Percentiles rank a stretch among this genome's conserved stretches.
phyloP scores from a whole-genome alignment of 92 coral and sea anemone genomes.

The Epizoanthus rinbou region DNA sequence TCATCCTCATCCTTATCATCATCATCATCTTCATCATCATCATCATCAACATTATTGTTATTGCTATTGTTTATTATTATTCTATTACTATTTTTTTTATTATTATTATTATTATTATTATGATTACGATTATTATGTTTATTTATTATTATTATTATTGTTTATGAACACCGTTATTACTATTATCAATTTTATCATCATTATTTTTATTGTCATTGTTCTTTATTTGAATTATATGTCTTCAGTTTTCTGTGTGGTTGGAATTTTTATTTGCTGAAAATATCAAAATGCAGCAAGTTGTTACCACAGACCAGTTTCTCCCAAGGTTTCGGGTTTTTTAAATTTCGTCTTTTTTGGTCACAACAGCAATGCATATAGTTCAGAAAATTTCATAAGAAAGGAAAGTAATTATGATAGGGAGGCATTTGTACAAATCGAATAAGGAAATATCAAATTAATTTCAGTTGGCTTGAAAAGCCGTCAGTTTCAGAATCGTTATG shows the following conservation, averaged over 20 bases:
- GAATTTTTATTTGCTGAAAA: background rate
- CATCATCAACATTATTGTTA: background rate
- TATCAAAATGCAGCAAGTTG: background rate
- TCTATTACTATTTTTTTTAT: too few relatives aligned
- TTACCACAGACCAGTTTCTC: background rate
- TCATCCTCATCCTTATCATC: background rate
- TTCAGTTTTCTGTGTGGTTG: background rate
- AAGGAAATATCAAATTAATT: background rate
- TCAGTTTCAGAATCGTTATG: background rate
- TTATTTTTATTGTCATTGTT: background rate
- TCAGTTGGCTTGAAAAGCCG: constrained; percentile 3
- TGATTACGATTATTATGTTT: background rate
- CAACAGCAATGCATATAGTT: too few relatives aligned
- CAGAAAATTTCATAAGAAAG: background rate
- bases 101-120: background rate
- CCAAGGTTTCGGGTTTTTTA: too few relatives aligned
- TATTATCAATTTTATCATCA: background rate
- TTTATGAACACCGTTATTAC: background rate
- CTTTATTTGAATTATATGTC: background rate
- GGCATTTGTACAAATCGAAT: background rate
- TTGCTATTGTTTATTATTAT: background rate
- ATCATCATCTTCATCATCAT: background rate
- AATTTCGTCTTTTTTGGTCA: too few relatives aligned
- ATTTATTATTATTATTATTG: background rate
- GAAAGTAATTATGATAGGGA: too few relatives aligned